A percentile compares a stretch with the other conserved stretches of the same genome.
These are phyloP conservation scores for Sardina pilchardus DNA, from an alignment of 2,113 vertebrate species.

Conservation along the genomic window DNA sequence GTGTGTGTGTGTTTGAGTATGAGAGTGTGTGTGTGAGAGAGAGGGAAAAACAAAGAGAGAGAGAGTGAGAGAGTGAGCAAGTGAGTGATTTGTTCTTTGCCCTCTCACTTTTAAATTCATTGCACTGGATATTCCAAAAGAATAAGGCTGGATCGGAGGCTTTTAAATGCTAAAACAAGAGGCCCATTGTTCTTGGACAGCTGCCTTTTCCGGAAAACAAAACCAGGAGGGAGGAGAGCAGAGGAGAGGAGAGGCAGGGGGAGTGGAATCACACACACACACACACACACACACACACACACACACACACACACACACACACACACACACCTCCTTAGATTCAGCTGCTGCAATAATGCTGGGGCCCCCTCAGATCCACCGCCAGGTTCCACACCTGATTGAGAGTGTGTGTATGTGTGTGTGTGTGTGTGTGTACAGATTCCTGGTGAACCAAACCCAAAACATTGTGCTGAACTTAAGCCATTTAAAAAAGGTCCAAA, in stretches of 20 bases:
- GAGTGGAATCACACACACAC: slow-evolving; percentile 39
- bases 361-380: slow-evolving; percentile 49
- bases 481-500: background rate
- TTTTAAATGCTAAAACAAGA: slow-evolving; percentile 76
- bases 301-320: background rate
- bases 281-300: background rate
- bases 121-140: slow-evolving; percentile 24
- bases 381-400: slow-evolving; percentile 47
- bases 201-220: slow-evolving; percentile 65
- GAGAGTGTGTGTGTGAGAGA: too few relatives aligned
- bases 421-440: background rate
- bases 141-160: slow-evolving; percentile 43
- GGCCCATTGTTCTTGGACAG: slow-evolving; percentile 71
- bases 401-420: slow-evolving; percentile 21
- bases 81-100: background rate
- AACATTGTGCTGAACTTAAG: background rate
- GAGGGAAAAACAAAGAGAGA: too few relatives aligned
- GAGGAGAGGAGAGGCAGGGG: slow-evolving; percentile 39
- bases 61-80: background rate
- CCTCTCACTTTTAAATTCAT: slow-evolving; percentile 24
- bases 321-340: slow-evolving; percentile 46
- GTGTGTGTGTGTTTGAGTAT: background rate
- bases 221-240: slow-evolving; percentile 49
- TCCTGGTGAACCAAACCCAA: background rate
- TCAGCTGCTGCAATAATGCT: slow-evolving; percentile 54